phyloP scores from a whole-genome alignment of 2,888 invertebrate species.

The Polyploca ridens region DNA sequence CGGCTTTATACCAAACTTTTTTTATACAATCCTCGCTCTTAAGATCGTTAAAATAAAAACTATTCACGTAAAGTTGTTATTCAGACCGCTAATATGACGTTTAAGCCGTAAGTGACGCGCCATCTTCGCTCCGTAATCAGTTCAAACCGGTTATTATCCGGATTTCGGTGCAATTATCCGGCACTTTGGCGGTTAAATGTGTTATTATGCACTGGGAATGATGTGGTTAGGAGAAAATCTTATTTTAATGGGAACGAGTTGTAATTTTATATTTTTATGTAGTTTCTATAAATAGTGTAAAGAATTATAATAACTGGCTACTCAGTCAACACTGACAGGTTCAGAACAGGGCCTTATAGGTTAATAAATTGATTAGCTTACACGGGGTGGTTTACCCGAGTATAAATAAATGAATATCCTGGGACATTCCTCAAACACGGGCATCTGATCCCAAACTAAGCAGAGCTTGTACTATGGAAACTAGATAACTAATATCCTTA shows the following conservation, averaged over 20 bases:
- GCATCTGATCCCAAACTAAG: too few species aligned
- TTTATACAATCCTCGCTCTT: not conserved
- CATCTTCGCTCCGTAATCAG: slow-evolving; percentile 5
- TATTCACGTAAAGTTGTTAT: slow-evolving; percentile 1
- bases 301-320: too few species aligned
- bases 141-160: slow-evolving; percentile 13
- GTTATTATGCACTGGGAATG: slow-evolving; percentile 2
- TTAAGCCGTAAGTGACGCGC: slow-evolving; percentile 12
- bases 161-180: slow-evolving; percentile 13
- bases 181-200: slow-evolving; percentile 9
- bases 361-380: too few species aligned
- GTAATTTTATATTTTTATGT: not conserved
- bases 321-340: too few species aligned
- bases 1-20: not conserved
- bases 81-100: slow-evolving; percentile 11
- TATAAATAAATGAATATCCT: too few species aligned
- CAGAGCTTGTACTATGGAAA: too few species aligned
- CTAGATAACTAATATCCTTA: too few species aligned
- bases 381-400: too few species aligned
- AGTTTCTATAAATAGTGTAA: not conserved
- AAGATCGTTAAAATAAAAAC: not conserved
- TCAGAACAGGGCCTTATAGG: too few species aligned
- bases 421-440: too few species aligned
- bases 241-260: not conserved
- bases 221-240: slow-evolving; percentile 1